Percentiles rank a stretch among this genome's conserved stretches.
These are phyloP conservation scores for Sinonovacula constricta DNA, from an alignment of 1,140 invertebrate species.

Conservation along the genomic window DNA sequence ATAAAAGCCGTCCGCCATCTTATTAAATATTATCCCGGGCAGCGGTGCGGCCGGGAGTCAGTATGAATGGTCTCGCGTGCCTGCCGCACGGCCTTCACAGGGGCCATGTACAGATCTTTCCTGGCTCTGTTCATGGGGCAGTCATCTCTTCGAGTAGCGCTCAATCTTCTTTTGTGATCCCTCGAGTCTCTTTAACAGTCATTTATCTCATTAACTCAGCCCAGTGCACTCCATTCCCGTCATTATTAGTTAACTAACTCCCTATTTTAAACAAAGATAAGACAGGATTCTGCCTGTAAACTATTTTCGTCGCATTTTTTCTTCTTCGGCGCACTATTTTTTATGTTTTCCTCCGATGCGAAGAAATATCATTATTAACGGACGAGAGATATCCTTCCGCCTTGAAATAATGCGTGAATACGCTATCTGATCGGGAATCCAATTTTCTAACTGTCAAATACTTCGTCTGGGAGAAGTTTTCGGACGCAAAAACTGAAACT, in stretches of 20 bases:
- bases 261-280: too few species aligned
- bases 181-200: constrained; percentile 17
- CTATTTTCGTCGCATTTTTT: constrained; percentile 18
- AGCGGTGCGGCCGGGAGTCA: constrained; percentile 23
- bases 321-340: too few species aligned
- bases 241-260: constrained; percentile 34
- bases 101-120: too few species aligned
- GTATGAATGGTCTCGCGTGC: constrained; percentile 50
- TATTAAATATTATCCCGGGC: constrained; percentile 30
- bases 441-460: constrained; percentile 55
- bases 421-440: constrained; percentile 46
- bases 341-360: too few species aligned
- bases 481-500: constrained; percentile 30
- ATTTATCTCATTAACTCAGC: constrained; percentile 50
- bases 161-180: constrained; percentile 45
- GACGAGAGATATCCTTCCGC: constrained; percentile 42
- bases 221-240: constrained; percentile 40
- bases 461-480: constrained; percentile 9
- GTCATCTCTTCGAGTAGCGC: constrained; percentile 33
- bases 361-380: constrained; percentile 55
- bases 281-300: constrained; percentile 32
- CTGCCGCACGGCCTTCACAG: background rate
- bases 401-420: background rate
- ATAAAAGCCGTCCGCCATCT: constrained; percentile 11
- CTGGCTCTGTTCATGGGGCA: too few species aligned